Evolutionary conservation across 2,797 vertebrate genomes (phyloP).

Genomic region (Cossypha heuglini): DNA sequence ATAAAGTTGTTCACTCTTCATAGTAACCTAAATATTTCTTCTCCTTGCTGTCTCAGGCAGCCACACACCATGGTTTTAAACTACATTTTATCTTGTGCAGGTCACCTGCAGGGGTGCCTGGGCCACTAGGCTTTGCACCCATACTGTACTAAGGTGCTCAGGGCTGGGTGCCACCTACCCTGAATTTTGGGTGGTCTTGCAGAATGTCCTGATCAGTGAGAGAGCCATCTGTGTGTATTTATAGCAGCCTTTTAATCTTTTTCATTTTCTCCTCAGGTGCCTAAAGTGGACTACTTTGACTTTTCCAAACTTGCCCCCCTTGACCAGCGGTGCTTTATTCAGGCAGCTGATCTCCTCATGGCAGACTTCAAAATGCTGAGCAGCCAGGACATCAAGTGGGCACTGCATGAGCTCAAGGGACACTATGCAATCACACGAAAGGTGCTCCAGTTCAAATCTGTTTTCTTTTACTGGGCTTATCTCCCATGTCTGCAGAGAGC

Average conservation of each 20-base stretch:
- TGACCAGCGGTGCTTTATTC: slow-evolving; percentile 85
- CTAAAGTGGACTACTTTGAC: slow-evolving; percentile 91
- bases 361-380: slow-evolving; percentile 96
- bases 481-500: background rate
- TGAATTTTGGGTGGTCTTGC: background rate
- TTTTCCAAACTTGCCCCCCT: slow-evolving; percentile 83
- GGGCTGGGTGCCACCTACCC: background rate
- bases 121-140: background rate
- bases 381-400: slow-evolving; percentile 97
- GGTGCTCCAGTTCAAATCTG: slow-evolving; percentile 66
- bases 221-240: background rate
- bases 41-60: background rate
- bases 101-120: background rate
- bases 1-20: background rate
- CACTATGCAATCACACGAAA: slow-evolving; percentile 99
- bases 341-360: slow-evolving; percentile 95
- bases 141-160: background rate
- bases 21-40: background rate
- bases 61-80: background rate
- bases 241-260: background rate
- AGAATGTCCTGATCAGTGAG: background rate
- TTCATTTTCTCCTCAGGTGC: slow-evolving; percentile 68
- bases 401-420: slow-evolving; percentile 93
- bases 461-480: background rate
- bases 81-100: background rate